Percentiles rank a stretch among this genome's conserved stretches.
Conservation (phyloP, 2,113 vertebrate species). For the Balaeniceps rex region DNA sequence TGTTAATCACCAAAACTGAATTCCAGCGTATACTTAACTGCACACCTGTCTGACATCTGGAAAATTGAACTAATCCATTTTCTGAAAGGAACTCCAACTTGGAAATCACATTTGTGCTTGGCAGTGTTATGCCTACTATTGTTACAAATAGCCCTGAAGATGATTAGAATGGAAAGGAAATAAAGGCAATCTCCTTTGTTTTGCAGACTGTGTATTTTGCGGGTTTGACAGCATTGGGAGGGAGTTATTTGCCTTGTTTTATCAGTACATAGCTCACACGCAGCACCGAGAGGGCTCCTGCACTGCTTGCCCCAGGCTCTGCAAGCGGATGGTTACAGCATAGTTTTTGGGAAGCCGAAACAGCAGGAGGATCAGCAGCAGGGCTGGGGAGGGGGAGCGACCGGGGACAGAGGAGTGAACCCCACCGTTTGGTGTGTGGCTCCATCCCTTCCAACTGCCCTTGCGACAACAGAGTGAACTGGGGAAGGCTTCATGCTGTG, state of each 20-base stretch:
- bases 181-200: constrained; percentile 42
- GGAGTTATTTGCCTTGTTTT: not conserved
- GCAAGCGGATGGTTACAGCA: not conserved
- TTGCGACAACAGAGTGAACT: not conserved
- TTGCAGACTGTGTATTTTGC: not conserved
- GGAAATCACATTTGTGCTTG: constrained; percentile 44
- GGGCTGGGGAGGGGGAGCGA: not conserved
- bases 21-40: constrained; percentile 64
- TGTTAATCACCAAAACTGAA: constrained; percentile 57
- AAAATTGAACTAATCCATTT: constrained; percentile 72
- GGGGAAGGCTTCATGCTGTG: not conserved
- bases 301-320: not conserved
- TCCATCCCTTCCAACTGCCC: not conserved
- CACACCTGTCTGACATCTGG: constrained; percentile 69
- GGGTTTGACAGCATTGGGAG: constrained; percentile 1
- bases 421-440: not conserved
- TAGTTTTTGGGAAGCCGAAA: not conserved
- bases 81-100: constrained; percentile 54
- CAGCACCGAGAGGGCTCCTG: not conserved
- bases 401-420: not conserved
- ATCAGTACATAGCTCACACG: not conserved
- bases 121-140: constrained; percentile 40
- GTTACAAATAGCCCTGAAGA: constrained; percentile 61
- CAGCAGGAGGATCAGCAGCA: not conserved
- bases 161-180: constrained; percentile 58